Evolutionary conservation across 64 coral and sea anemone genomes (phyloP), one percentile per base, ranked within the genome.

Genomic region (Anthopleura sola): DNA sequence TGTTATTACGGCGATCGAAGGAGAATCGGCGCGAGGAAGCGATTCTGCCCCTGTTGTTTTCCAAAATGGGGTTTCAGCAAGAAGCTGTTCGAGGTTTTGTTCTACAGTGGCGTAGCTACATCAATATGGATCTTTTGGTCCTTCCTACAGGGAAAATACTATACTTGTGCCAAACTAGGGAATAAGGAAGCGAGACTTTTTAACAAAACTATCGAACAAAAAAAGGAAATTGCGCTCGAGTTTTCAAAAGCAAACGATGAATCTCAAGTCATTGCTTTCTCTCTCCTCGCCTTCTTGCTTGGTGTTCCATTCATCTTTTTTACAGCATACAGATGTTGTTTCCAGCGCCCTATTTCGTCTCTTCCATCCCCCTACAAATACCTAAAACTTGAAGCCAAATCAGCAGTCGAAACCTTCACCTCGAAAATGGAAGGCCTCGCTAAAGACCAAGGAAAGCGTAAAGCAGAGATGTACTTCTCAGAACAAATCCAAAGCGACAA

Each of bases 81-180:
- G 24, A 84, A 88, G 37, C 57, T 95, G 3, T 32, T 89, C 3
- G 84, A 89, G 78, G 87, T 95, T 49, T 32, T 95, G 8, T 89
- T 86, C 48, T 91, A 89, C 10, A 89, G 90, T 84, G 80, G 64
- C 11, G 46, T 95, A 39, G 90, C 90, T 28, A 88, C 82, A 9
- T 88, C 86, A 55, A 68, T 95, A 5, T 95, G 94, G 94, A 83
- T 95, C 28, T 92, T 95, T 69, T 95, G 94, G 94, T 90, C 94
- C 1, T 86, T 95, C 17, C 78, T 95, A 49, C 75, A 95, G 26
- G 82, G 91, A 29, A 83, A 92, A 20, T 95, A 95, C 55, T 95
- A 85, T 21, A 85, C 90, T 20, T 95, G 94, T 77, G 94, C 94
- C 3, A 68, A 46, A 31, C 86, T 92, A 7, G 94, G 94, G 0